Conservation (phyloP, 2,797 vertebrate genomes). For the Coilia nasus region DNA sequence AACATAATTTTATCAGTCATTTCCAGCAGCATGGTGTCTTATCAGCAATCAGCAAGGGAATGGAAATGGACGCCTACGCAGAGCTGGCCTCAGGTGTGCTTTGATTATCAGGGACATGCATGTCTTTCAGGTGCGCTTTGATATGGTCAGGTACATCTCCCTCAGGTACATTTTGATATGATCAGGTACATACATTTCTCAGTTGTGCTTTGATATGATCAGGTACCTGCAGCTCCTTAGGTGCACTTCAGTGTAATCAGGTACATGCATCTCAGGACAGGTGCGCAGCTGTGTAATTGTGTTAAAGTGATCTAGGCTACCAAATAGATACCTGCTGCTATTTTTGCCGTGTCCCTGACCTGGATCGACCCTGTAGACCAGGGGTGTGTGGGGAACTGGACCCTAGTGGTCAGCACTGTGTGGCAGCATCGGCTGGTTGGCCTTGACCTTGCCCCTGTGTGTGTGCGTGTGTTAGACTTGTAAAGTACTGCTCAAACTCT, state of each 20-base stretch:
- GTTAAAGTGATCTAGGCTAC: slow-evolving; percentile 23
- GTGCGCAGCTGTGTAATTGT: neutral
- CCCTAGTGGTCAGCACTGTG: neutral
- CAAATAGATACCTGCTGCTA: slow-evolving; percentile 12
- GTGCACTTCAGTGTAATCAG: no score
- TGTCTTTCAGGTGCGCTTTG: no score
- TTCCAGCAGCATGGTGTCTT: neutral
- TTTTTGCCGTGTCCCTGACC: slow-evolving; percentile 1
- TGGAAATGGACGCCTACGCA: neutral
- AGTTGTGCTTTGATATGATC: no score
- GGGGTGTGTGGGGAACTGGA: neutral
- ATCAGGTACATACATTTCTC: no score
- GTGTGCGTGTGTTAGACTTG: neutral
- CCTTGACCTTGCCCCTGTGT: neutral
- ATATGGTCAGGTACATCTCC: no score
- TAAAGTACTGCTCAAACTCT: no score
- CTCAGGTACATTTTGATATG: no score
- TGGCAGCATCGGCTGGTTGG: neutral
- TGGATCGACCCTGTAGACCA: neutral
- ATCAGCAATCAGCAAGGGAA: neutral
- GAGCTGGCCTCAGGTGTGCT: neutral
- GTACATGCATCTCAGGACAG: no score
- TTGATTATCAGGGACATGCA: neutral
- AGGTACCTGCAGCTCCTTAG: no score
- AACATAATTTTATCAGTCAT: neutral